Evolutionary conservation across 1,140 invertebrate species (phyloP).

Genomic region (Drepana arcuata): DNA sequence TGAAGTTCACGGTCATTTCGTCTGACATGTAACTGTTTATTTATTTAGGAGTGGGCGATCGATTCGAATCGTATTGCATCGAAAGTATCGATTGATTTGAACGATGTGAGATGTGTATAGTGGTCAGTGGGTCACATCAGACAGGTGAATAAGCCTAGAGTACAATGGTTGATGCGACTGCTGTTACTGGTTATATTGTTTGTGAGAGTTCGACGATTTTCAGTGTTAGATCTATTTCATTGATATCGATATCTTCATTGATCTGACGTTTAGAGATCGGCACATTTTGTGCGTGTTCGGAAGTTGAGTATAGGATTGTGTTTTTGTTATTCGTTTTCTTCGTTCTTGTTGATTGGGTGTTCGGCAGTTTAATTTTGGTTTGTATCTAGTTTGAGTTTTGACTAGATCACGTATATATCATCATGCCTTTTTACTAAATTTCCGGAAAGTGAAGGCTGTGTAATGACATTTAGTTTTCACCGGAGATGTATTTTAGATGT

Average conservation of each 20-base stretch:
- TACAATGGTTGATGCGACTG: constrained; percentile 18
- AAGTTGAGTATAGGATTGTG: too few relatives aligned
- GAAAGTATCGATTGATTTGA: constrained; percentile 20
- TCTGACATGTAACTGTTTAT: constrained; percentile 19
- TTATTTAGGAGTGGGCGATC: constrained; percentile 16
- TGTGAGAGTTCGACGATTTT: too few relatives aligned
- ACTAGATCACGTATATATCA: too few relatives aligned
- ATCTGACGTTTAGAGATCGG: constrained; percentile 23
- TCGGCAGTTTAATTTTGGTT: too few relatives aligned
- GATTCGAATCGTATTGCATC: constrained; percentile 13
- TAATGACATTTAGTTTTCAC: too few relatives aligned
- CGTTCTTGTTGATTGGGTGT: too few relatives aligned
- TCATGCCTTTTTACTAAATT: too few relatives aligned
- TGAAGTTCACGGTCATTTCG: constrained; percentile 18
- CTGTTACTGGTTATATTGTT: constrained; percentile 5
- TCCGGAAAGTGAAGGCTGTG: too few relatives aligned
- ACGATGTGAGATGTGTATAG: constrained; percentile 21
- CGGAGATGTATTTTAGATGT: too few relatives aligned
- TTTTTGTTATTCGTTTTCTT: too few relatives aligned
- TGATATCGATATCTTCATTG: constrained; percentile 23
- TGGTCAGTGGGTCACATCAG: constrained; percentile 32
- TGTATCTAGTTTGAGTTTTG: too few relatives aligned
- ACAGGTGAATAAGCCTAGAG: constrained; percentile 27
- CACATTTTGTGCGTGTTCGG: too few relatives aligned
- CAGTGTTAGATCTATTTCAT: neutral